Evolutionary conservation across 2,888 invertebrate genomes (phyloP), one percentile per base, ranked within the genome.

Genomic region (Meghimatium bilineatum): DNA sequence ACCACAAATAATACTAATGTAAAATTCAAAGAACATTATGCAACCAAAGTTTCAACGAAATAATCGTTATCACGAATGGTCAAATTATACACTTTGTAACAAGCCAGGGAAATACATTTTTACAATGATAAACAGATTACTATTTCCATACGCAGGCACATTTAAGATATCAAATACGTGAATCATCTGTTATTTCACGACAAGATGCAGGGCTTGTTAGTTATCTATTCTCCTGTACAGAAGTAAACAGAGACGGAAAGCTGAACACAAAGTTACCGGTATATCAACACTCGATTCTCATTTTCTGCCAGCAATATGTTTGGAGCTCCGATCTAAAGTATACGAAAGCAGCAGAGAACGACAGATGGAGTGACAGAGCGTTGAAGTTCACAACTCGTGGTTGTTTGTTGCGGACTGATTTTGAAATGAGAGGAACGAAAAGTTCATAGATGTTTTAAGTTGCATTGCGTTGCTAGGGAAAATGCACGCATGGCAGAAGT

Each of bases 341-440:
- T n/a, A 14, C n/a, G 72, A 49, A 44, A 76, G 12, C 26, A 3
- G 38, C 10, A 32, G 23, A 14, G 60, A 77, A 29, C 8, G 56
- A 60, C 38, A 60, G 77, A 56, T 56, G 56, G 56, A 77, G 34
- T 26, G 34, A 77, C 38, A 77, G 60, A 77, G 34, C 3, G 34
- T 60, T 36, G 56, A 56, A 56, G 77, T n/a, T 32, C 60, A 60
- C 36, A 56, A n/a, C n/a, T 3, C 34, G 36, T 77, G 60, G 63
- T 56, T 60, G 72, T 74, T 49, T 29, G 29, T 8, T 29, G 72
- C 29, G 14, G 12, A n/a, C 44, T 74, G 56, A 2, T 56, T 17
- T 23, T 14, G 56, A 49, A 26, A n/a, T 49, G 38, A 77, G 14
- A 38, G n/a, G 8, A 32, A 56, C n/a, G 77, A 34, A 49, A 77